Evolutionary conservation across 2,797 vertebrate genomes (phyloP), one percentile per base, ranked within the genome.

Genomic region (Remorina albescens): DNA sequence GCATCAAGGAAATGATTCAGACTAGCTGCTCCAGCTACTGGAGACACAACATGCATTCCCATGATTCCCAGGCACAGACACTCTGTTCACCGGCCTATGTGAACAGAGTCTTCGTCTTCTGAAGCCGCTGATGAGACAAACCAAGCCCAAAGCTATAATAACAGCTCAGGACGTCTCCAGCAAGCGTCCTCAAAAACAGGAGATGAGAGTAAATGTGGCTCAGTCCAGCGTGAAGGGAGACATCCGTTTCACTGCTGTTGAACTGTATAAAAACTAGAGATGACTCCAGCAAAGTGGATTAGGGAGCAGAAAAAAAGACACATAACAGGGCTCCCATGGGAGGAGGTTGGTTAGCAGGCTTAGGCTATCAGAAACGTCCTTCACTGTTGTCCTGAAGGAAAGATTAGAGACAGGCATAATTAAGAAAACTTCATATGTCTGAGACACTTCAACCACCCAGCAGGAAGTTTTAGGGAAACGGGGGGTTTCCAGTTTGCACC

Each of bases 121-220:
- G 32, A 49, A 34, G 62, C 74, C 18, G 32, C 41, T 13, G 23
- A 71, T 18, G 47, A 87, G 72, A 83, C 67, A 58, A 82, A 71
- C 46, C 51, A 23, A 78, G 80, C 83, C 84, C 19, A 59, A 56
- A 84, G 88, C 78, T 62, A 58, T 59, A 84, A 86, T 85, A 87
- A 88, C 36, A 67, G 46, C 34, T 11, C 44, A 71, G 59, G 26
- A 70, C 21, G 15, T 81, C 68, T 83, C 49, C 59, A 6, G 54
- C 57, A 57, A 71, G 57, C 42, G 0, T 75, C 73, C 71, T 70
- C 58, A 71, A 81, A 81, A 81, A 82, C 80, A 88, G 67, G 85
- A 91, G 78, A 84, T 74, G 71, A 79, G 71, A 55, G 42, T 67
- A 75, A 84, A 83, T 26, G 6, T 53, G 61, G 71, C 65, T 78